Base-by-base conservation (phyloP, 1,140 invertebrate species). In the Hylaeus volcanicus region DNA sequence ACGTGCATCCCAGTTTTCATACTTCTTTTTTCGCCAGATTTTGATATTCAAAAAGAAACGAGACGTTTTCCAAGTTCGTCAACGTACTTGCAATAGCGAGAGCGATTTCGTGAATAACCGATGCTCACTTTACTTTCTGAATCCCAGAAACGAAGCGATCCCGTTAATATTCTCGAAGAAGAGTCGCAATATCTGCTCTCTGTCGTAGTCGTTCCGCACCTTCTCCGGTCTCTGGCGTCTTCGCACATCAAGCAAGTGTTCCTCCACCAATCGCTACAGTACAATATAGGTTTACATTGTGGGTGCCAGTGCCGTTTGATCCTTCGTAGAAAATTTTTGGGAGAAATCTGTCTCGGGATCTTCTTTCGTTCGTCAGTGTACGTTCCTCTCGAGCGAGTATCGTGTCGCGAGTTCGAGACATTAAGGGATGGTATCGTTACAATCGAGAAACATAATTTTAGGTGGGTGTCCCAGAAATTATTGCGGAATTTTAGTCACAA, bases 91-190 rank as follows among this genome's bases (percentile, higher is more conserved):
- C 45, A 48, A 48, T 48, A 48, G 5, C 45, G 26, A 26, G 26
- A 26, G 26, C 0, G 26, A 48, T 48, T 48, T 48, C 45, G 45
- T 0, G 45, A 48, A 48, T 48, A 48, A 70, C 56, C 15, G 70
- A 63, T 74, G 60, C 64, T 69, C 64, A 61, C 37, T 74, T 86
- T 89, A 89, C 55, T 89, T 87, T 83, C 81, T 72, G 70, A 87
- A 74, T 61, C 81, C 88, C 78, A 89, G 83, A 85, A 85, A 89
- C 45, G 88, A 79, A 73, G 87, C 81, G 72, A 88, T 81, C 78
- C 84, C 88, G 26, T 86, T 86, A 87, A 89, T 79, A 82, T 78
- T 89, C 56, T 88, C 84, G 83, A 81, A 84, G 83, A 89, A 88
- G 81, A 87, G 85, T 78, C 78, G 83, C 61, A 82, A 86, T 71